Conservation (phyloP, 2,888 invertebrate species). For the Branchellion lobata region DNA sequence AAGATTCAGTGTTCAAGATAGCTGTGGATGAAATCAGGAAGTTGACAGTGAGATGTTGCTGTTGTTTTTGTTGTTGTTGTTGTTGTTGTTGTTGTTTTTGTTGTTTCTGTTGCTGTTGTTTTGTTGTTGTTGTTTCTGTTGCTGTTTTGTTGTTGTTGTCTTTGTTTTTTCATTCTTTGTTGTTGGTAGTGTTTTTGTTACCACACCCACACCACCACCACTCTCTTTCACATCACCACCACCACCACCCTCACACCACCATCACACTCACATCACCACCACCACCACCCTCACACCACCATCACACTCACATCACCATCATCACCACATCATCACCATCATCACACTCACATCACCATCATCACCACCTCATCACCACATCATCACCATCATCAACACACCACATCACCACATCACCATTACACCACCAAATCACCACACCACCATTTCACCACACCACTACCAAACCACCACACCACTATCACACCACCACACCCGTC, state of each 20-base stretch:
- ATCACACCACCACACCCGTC: neutral
- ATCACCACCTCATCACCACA: too few species aligned
- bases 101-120: slow-evolving; percentile 21
- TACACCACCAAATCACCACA: neutral
- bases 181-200: too few species aligned
- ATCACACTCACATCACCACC: neutral
- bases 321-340: neutral
- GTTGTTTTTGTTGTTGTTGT: neutral
- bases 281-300: neutral
- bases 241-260: neutral
- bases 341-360: neutral
- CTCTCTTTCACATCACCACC: neutral
- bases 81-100: slow-evolving; percentile 3
- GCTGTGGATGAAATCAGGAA: slow-evolving; percentile 72
- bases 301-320: neutral
- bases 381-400: too few species aligned
- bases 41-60: slow-evolving; percentile 41
- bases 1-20: slow-evolving; percentile 78
- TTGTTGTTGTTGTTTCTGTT: slow-evolving; percentile 27
- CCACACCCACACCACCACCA: too few species aligned
- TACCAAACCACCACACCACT: too few species aligned
- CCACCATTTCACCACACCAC: neutral
- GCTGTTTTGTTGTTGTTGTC: neutral
- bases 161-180: too few species aligned
- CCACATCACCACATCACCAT: neutral